Percentiles rank a stretch among this genome's conserved stretches.
Evolutionary conservation across 2,888 invertebrate genomes (phyloP).

Genomic region (Mesodorylaimus sp.): DNA sequence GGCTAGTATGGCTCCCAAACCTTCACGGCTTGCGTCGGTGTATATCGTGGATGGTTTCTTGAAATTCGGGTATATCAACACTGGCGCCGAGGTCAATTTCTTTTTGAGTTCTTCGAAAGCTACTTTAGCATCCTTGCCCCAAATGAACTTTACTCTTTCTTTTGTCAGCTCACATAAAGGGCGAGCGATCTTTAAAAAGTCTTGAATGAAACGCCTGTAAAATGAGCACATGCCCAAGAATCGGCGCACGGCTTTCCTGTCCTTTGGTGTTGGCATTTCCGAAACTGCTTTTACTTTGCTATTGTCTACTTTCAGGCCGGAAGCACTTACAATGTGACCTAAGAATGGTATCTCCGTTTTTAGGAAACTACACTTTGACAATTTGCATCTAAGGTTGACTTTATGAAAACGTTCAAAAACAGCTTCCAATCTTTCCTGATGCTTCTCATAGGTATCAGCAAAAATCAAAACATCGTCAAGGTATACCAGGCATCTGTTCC

Average conservation of each 20-base stretch:
- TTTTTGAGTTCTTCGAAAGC: constrained; percentile 1
- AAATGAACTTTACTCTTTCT: neutral
- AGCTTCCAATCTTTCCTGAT: neutral
- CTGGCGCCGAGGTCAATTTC: neutral
- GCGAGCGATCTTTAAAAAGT: neutral
- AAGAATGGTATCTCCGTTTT: constrained; percentile 1
- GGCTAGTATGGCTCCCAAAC: neutral
- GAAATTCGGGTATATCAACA: constrained; percentile 6
- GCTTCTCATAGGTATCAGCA: neutral
- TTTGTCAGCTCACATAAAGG: constrained; percentile 1
- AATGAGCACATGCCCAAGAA: constrained; percentile 3
- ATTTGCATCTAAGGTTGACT: neutral
- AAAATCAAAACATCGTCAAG: constrained; percentile 9
- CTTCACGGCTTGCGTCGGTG: neutral
- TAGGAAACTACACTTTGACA: constrained; percentile 2
- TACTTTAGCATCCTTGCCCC: too few species aligned
- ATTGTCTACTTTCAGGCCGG: too few species aligned
- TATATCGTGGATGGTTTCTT: neutral
- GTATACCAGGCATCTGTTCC: neutral
- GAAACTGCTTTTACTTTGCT: constrained; percentile 4
- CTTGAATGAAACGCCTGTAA: constrained; percentile 3
- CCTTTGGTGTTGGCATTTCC: neutral
- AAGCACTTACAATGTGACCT: constrained; percentile 1
- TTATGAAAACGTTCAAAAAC: constrained; percentile 6
- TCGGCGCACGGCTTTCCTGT: neutral